Percentiles rank a stretch among this genome's conserved stretches.
Evolutionary conservation across 2,888 invertebrate genomes (phyloP).

Genomic region (Lochmaea capreae): DNA sequence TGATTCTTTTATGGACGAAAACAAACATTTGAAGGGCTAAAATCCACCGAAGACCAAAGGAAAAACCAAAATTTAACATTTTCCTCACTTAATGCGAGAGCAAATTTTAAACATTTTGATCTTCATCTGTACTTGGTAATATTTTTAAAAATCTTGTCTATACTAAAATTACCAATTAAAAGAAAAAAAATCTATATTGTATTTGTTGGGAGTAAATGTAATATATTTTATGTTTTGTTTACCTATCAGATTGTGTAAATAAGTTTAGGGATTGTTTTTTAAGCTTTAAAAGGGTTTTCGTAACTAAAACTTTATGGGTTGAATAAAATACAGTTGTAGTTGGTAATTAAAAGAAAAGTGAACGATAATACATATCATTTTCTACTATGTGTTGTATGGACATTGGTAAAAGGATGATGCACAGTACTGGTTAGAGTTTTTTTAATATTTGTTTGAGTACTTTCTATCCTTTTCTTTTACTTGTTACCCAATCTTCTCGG

Average conservation of each 20-base stretch:
- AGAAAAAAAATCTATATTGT: conserved; percentile 39
- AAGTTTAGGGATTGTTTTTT: conserved; percentile 55
- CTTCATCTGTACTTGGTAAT: conserved; percentile 15
- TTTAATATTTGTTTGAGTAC: too few species aligned
- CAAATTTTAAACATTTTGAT: background rate
- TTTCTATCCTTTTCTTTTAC: too few species aligned
- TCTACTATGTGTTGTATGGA: background rate
- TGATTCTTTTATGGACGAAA: too few species aligned
- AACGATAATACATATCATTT: conserved; percentile 31
- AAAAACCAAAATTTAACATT: too few species aligned
- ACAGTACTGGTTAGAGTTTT: background rate
- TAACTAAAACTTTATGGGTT: conserved; percentile 21
- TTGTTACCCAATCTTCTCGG: too few species aligned
- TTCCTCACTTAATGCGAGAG: too few species aligned
- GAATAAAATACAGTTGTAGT: conserved; percentile 41
- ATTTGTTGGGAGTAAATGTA: conserved; percentile 56
- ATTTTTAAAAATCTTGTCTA: conserved; percentile 13
- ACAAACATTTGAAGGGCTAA: too few species aligned
- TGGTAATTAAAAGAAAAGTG: conserved; percentile 35
- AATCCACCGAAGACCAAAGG: too few species aligned
- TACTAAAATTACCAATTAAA: conserved; percentile 36
- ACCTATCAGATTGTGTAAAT: conserved; percentile 38
- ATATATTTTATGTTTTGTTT: conserved; percentile 60
- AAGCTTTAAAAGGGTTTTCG: conserved; percentile 34
- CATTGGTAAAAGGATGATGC: background rate